phyloP scores from a whole-genome alignment of 2,888 invertebrate genomes.

The Synanthedon andrenaeformis region DNA sequence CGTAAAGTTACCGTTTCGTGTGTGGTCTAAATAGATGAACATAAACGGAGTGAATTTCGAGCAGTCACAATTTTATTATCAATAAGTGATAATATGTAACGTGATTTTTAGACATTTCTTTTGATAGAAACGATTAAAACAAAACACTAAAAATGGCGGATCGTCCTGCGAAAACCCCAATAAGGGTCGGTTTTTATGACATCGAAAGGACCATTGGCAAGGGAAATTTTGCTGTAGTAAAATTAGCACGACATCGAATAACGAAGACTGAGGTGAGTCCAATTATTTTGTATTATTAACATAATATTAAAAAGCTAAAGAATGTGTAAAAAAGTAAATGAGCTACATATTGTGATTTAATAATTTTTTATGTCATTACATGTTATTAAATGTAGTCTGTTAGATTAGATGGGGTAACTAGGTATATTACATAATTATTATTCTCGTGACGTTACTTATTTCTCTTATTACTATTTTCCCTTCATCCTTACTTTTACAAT shows the following conservation, averaged over 20 bases:
- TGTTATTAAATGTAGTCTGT: no score
- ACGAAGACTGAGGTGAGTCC: slow-evolving; percentile 95
- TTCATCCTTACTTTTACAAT: no score
- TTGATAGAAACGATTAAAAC: slow-evolving; percentile 20
- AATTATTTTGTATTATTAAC: neutral
- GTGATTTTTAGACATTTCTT: slow-evolving; percentile 4
- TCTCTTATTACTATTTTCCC: no score
- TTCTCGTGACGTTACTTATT: no score
- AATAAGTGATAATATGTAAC: slow-evolving; percentile 9
- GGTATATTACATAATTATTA: no score
- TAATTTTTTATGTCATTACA: no score
- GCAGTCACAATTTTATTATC: slow-evolving; percentile 5
- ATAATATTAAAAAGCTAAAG: neutral
- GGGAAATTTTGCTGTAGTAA: slow-evolving; percentile 99
- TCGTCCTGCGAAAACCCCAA: slow-evolving; percentile 74
- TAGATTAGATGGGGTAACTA: no score
- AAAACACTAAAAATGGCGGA: slow-evolving; percentile 65
- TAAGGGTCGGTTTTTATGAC: slow-evolving; percentile 97
- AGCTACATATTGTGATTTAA: no score
- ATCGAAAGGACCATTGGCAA: slow-evolving; percentile 98
- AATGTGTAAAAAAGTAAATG: no score
- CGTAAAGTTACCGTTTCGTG: neutral
- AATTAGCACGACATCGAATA: slow-evolving; percentile 96
- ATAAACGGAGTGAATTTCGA: no score
- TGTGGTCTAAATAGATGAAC: neutral